Evolutionary conservation across 2,797 vertebrate genomes (phyloP), one percentile per base, ranked within the genome.

Genomic region (Macropodus opercularis): DNA sequence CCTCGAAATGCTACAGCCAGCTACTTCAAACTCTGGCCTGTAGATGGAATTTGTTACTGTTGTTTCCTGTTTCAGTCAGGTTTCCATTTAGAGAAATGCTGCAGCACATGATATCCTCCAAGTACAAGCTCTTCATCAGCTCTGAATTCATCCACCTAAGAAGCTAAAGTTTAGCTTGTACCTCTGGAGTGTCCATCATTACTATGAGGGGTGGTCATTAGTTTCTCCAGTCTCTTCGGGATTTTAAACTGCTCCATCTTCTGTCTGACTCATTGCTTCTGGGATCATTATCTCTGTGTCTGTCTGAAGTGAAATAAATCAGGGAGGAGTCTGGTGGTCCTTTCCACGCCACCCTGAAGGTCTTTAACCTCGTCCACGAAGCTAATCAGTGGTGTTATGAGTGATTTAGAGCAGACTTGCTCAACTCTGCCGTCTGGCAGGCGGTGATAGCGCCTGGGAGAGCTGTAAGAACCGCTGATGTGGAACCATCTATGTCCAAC

Each of bases 401-500:
- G 63, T 75, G 79, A 75, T 83, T 80, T 66, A 81, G 65, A 50
- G 17, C 52, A 3, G 59, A 24, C 38, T 42, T 10, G 55, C 56
- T 56, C 36, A 63, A 8, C 57, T 54, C 62, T 13, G 59, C 68
- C 18, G 57, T 54, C 81, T 73, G 84, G 36, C 66, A 47, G 58
- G 12, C 11, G 29, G 32, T 38, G 72, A 77, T 76, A 50, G 67
- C n/a, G 42, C 71, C 69, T 58, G 3, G 46, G 79, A 65, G 79
- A 64, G 50, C 63, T 46, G 64, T 65, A 68, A 50, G 46, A 66
- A 52, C 52, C 18, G 52, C 29, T 40, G 55, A 63, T 58, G 63
- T 82, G 77, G 70, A 81, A 71, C 72, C 65, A 17, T 43, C 29
- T 67, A 0, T 62, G 65, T 57, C 71, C 60, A 67, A 78, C 78